These are phyloP conservation scores for Apocheima hispidaria DNA, from an alignment of 2,888 invertebrate species.

Conservation along the genomic window DNA sequence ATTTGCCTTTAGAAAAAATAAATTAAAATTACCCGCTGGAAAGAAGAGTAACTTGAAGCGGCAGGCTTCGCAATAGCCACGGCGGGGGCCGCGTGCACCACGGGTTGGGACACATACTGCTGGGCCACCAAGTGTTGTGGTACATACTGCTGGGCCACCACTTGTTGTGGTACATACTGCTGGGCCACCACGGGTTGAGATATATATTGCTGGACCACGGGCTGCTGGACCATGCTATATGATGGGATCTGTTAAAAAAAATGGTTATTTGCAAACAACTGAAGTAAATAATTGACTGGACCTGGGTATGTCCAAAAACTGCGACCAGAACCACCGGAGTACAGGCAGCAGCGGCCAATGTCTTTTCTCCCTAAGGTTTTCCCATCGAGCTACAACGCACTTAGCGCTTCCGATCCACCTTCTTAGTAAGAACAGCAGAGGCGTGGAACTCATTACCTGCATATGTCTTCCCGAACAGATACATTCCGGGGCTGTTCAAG, in stretches of 20 bases:
- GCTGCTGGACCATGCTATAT: slow-evolving; percentile 54
- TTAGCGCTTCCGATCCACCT: too few relatives aligned
- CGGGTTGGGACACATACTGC: slow-evolving; percentile 59
- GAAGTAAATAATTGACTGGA: background rate
- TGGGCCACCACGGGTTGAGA: too few relatives aligned
- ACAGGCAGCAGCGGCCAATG: too few relatives aligned
- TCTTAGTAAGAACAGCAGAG: too few relatives aligned
- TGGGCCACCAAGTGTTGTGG: slow-evolving; percentile 49
- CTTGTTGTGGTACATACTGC: slow-evolving; percentile 52
- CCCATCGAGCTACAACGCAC: too few relatives aligned
- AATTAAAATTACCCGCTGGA: slow-evolving; percentile 74
- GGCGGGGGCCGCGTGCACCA: slow-evolving; percentile 64
- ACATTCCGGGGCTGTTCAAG: too few relatives aligned
- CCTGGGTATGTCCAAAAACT: too few relatives aligned
- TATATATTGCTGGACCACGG: slow-evolving; percentile 27
- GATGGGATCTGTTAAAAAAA: slow-evolving; percentile 55
- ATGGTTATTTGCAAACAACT: background rate
- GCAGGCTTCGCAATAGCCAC: slow-evolving; percentile 75
- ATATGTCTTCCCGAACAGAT: too few relatives aligned
- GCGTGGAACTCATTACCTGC: too few relatives aligned
- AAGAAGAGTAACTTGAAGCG: slow-evolving; percentile 87
- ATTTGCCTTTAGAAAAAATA: too few relatives aligned
- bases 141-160: slow-evolving; percentile 50
- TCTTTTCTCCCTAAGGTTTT: too few relatives aligned
- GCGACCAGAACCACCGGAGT: too few relatives aligned